Base-by-base conservation (phyloP, 2,888 invertebrate genomes). In the Eupithecia tripunctaria region DNA sequence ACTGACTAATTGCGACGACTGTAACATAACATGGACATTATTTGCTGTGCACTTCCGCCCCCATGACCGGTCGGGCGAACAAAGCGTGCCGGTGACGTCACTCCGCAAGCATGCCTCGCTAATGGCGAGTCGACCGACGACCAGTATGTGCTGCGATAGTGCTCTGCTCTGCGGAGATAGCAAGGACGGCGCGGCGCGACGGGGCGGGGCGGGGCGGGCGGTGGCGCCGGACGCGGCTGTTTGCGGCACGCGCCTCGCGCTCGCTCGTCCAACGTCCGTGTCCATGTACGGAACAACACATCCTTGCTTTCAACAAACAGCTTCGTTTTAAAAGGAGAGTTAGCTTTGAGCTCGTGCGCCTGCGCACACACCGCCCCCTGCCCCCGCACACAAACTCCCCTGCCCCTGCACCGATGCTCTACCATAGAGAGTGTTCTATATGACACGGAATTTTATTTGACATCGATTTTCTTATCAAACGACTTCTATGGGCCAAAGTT, bases 171-270 rank as follows among this genome's bases (percentile, higher is more conserved):
- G 41, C 15, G 38, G 6, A 4, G 32, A 32, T 32, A 32, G 41
- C 41, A 15, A 12, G 12, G 36, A 1, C 12, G 12, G 41, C 4
- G 12, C 12, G 21, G 56, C 76, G 51, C 29, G 29, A n/a, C n/a
- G 29, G 32, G 5, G 32, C 41, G 41, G 41, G 15, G 15, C 12
- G 12, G 38, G 38, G 4, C 4, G 41, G 12, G 12, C 15, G 21
- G 56, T 77, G 51, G 68, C 41, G 74, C 75, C 77, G 79, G 80
- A 78, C 81, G 83, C 66, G 77, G 75, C 68, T 86, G 85, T 85
- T 85, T 84, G 85, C 85, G 43, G 91, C 92, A 88, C 93, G 93
- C 90, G 92, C 92, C 90, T 89, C 87, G 43, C 43, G 43, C 18
- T 32, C 32, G 6, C 6, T 6, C 6, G 32, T 32, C 32, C 32